These are phyloP conservation scores for Pseudomyrmex cubaensis DNA, from an alignment of 1,140 invertebrate species.

Conservation along the genomic window DNA sequence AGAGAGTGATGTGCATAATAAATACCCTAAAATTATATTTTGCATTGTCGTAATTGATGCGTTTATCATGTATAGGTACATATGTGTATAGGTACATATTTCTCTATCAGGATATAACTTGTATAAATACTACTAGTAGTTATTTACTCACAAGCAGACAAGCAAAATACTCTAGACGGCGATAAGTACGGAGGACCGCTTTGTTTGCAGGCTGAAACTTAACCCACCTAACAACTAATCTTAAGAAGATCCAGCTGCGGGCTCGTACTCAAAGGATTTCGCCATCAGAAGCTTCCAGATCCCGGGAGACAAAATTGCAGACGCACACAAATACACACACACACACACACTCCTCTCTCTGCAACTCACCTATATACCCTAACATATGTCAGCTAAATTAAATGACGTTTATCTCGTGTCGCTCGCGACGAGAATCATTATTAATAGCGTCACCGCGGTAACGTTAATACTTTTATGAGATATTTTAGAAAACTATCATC, in stretches of 20 bases:
- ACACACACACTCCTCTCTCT: background rate
- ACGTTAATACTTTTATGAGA: background rate
- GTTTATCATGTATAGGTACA: background rate
- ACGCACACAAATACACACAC: too few species aligned
- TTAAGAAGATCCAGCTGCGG: conserved; percentile 72
- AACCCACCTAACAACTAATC: conserved; percentile 68
- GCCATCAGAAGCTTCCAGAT: conserved; percentile 41
- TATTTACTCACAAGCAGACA: conserved; percentile 59
- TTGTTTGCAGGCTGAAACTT: conserved; percentile 72
- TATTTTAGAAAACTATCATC: background rate
- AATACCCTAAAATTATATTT: too few species aligned
- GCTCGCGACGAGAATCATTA: conserved; percentile 27
- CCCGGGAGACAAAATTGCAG: conserved; percentile 57
- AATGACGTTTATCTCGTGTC: conserved; percentile 44
- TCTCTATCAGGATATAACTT: conserved; percentile 46
- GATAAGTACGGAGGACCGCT: conserved; percentile 65
- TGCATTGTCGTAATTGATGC: too few species aligned
- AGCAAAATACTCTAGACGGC: conserved; percentile 62
- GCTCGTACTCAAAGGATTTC: conserved; percentile 67
- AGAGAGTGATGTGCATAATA: too few species aligned
- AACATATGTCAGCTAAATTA: conserved; percentile 67
- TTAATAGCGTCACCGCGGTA: conserved; percentile 17
- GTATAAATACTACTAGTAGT: conserved; percentile 61
- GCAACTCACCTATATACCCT: conserved; percentile 48
- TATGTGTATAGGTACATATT: conserved; percentile 12